Conservation (phyloP, 2,113 vertebrate genomes). For the Prunella fulvescens region DNA sequence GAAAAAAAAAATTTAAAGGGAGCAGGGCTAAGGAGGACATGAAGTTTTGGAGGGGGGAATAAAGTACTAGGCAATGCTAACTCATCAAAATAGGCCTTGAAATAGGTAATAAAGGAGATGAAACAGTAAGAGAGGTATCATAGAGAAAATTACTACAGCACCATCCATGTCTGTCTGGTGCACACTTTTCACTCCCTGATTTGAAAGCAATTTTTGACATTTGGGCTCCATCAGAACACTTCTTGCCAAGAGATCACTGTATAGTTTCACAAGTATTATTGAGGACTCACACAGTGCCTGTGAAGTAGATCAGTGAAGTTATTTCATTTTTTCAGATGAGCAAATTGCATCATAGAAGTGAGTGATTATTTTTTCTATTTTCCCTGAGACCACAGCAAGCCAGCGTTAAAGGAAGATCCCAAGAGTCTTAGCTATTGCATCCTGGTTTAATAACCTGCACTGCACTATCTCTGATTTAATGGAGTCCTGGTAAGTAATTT, state of each 20-base stretch:
- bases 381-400: neutral
- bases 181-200: neutral
- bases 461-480: neutral
- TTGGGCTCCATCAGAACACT: neutral
- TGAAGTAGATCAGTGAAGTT: neutral
- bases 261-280: neutral
- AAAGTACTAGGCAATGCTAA: neutral
- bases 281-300: neutral
- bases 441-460: neutral
- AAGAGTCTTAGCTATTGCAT: neutral
- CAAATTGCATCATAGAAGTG: neutral
- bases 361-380: neutral
- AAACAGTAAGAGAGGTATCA: neutral
- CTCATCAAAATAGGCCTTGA: conserved; percentile 16
- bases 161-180: neutral
- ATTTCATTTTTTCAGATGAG: neutral
- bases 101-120: conserved; percentile 5
- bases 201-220: neutral
- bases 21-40: neutral
- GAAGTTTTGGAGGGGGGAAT: neutral
- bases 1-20: neutral
- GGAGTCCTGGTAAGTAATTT: neutral
- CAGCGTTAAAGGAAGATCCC: neutral
- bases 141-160: neutral
- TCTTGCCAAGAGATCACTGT: neutral